Conservation (phyloP, 2,113 vertebrate genomes). For the Regulus satrapa region DNA sequence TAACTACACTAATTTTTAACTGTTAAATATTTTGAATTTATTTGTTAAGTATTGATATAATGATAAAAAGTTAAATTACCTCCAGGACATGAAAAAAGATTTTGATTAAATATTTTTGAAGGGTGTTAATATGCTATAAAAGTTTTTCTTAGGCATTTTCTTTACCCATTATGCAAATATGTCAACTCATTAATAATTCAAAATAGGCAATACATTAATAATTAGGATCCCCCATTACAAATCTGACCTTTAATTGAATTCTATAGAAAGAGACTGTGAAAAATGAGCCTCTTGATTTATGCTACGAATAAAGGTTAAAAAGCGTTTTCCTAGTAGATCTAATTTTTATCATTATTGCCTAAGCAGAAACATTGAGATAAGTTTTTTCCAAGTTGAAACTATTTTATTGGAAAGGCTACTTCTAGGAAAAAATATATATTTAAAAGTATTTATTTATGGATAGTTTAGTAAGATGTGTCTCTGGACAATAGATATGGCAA, state of each 20-base stretch:
- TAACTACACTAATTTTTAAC: not conserved
- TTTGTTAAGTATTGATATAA: constrained; percentile 9
- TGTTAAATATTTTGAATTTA: constrained; percentile 33
- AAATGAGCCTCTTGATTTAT: constrained; percentile 81
- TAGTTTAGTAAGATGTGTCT: not conserved
- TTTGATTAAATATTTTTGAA: constrained; percentile 55
- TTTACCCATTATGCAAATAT: constrained; percentile 80
- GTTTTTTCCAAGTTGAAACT: not conserved
- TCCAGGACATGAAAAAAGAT: not conserved
- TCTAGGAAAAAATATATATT: not conserved
- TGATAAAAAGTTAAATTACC: constrained; percentile 10
- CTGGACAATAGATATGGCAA: not conserved
- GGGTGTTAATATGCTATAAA: constrained; percentile 31
- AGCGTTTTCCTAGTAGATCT: constrained; percentile 65
- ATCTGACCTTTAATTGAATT: constrained; percentile 85
- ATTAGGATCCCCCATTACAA: constrained; percentile 78
- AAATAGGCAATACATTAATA: constrained; percentile 80
- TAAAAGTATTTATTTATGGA: not conserved
- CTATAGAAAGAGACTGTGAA: constrained; percentile 77
- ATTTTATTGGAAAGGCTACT: not conserved
- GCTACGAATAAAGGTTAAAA: constrained; percentile 79
- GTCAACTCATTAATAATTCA: constrained; percentile 78
- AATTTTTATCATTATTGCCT: constrained; percentile 49
- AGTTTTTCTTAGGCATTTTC: constrained; percentile 73
- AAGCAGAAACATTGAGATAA: not conserved